Evolutionary conservation across 2,113 vertebrate genomes (phyloP).

Genomic region (Heptranchias perlo): DNA sequence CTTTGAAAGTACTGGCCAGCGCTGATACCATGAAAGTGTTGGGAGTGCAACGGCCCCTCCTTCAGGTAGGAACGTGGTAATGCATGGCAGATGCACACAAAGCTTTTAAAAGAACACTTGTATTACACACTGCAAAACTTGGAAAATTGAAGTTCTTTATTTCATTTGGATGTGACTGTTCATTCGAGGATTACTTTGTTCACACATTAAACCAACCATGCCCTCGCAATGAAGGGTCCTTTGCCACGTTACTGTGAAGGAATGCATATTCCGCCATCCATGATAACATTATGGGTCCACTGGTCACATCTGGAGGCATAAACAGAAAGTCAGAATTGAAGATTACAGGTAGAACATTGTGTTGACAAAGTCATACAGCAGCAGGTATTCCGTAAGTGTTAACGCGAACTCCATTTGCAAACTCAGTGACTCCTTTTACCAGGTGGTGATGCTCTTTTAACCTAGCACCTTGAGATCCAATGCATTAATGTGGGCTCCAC

Average conservation of each 20-base stretch:
- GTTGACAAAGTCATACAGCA: not conserved
- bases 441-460: not conserved
- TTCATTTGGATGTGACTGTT: not conserved
- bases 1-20: constrained; percentile 82
- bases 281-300: not conserved
- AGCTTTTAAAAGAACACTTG: not conserved
- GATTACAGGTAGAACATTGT: not conserved
- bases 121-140: not conserved
- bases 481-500: not conserved
- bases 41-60: constrained; percentile 82
- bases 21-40: constrained; percentile 92
- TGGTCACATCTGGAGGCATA: not conserved
- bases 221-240: not conserved
- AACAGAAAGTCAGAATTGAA: not conserved
- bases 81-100: not conserved
- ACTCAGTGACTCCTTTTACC: not conserved
- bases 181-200: not conserved
- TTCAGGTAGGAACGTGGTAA: constrained; percentile 69
- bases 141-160: not conserved
- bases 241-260: not conserved
- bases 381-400: not conserved
- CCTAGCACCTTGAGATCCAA: not conserved
- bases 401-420: not conserved
- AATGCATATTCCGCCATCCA: too few relatives aligned
- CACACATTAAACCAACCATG: not conserved